phyloP scores from a whole-genome alignment of 2,888 invertebrate species.

The Lamproptera curius region DNA sequence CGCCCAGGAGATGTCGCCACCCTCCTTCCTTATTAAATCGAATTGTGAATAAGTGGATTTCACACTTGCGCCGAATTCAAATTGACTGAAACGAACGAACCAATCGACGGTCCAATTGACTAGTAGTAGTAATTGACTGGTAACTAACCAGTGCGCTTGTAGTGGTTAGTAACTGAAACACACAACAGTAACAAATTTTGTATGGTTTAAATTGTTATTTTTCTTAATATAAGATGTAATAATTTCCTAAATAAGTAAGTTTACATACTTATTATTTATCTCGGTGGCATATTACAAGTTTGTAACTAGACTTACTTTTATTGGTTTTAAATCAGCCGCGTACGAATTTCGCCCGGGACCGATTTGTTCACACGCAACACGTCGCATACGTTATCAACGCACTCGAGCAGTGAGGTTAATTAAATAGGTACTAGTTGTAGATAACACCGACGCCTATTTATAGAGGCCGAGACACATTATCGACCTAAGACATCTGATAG shows the following conservation, averaged over 20 bases:
- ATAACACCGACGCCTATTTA: slow-evolving; percentile 62
- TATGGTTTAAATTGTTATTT: too few species aligned
- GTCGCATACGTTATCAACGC: slow-evolving; percentile 54
- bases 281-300: too few species aligned
- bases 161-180: too few species aligned
- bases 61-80: slow-evolving; percentile 16
- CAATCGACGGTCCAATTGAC: too few species aligned
- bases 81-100: slow-evolving; percentile 11
- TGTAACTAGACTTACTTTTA: too few species aligned
- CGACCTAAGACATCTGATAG: slow-evolving; percentile 62
- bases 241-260: too few species aligned
- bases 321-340: slow-evolving; percentile 14
- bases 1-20: slow-evolving; percentile 48
- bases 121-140: too few species aligned
- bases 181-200: too few species aligned
- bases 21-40: slow-evolving; percentile 68
- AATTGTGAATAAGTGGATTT: slow-evolving; percentile 30
- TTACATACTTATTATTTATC: too few species aligned
- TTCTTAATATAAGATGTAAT: too few species aligned
- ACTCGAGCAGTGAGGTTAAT: slow-evolving; percentile 64
- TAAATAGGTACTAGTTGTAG: slow-evolving; percentile 65
- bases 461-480: slow-evolving; percentile 58
- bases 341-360: slow-evolving; percentile 28
- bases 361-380: slow-evolving; percentile 59
- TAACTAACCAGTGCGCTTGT: too few species aligned